A percentile compares a stretch with the other conserved stretches of the same genome.
These are phyloP conservation scores for Eolophus roseicapilla DNA, from an alignment of 2,113 vertebrate genomes.

Conservation along the genomic window DNA sequence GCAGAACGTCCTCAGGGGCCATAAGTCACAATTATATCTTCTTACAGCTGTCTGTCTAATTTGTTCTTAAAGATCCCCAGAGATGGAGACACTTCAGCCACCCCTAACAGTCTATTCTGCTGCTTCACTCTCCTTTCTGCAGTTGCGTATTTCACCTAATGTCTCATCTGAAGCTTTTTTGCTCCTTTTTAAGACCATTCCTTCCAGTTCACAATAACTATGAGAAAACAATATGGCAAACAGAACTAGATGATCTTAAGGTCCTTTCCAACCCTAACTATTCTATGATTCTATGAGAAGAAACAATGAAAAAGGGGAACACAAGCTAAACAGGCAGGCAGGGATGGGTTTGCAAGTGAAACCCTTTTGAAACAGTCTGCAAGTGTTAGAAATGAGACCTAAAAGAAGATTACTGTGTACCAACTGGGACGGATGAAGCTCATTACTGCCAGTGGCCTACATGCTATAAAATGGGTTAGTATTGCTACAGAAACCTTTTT, in stretches of 20 bases:
- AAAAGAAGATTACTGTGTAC: not conserved
- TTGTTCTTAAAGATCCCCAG: not conserved
- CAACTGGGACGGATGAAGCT: constrained; percentile 17
- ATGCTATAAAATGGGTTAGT: constrained; percentile 19
- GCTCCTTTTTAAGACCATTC: not conserved
- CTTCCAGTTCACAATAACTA: not conserved
- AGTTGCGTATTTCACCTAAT: not conserved
- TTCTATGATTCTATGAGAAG: not conserved
- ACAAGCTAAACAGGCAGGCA: not conserved
- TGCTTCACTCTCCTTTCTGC: not conserved
- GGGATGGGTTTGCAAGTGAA: not conserved
- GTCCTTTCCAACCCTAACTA: not conserved
- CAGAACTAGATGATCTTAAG: not conserved
- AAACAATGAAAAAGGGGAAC: not conserved
- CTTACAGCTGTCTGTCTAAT: not conserved
- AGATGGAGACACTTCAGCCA: not conserved
- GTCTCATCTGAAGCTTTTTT: not conserved
- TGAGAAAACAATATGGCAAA: not conserved
- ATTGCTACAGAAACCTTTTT: constrained; percentile 25
- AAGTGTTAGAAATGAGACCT: not conserved
- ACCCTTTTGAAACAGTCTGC: not conserved
- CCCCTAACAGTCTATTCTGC: not conserved
- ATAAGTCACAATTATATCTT: not conserved
- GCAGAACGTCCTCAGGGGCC: not conserved
- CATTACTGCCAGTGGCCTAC: constrained; percentile 38